Base-by-base conservation (phyloP, 1,140 invertebrate species). In the Apis dorsata region DNA sequence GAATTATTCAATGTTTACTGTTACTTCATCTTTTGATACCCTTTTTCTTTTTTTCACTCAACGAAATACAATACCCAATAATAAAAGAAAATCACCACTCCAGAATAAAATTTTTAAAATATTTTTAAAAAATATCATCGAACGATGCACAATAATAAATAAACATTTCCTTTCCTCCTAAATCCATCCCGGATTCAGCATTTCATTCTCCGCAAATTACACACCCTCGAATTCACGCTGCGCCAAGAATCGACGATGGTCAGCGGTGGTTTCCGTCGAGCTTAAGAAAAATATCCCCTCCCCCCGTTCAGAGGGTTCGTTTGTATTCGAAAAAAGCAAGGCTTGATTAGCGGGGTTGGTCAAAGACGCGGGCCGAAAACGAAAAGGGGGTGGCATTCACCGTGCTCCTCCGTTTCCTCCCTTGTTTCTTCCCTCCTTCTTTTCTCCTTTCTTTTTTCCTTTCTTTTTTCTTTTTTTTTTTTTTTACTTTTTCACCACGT, bases 401-500 rank as follows among this genome's bases (percentile, higher is more conserved):
- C 44, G 59, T 13, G 63, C n/a, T 71, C 34, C 34, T 34, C 4
- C 34, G 34, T 34, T 87, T 91, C 85, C 82, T 83, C 59, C 80
- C 72, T 75, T 83, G 60, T 83, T 80, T 88, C 15, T 19, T 10
- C 15, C 24, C 4, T 1, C 8, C 8, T 2, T 10, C 17, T 2
- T 19, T 4, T 28, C 7, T 15, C 63, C 4, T 15, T 59, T 53
- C 49, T 77, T 49, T 55, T 28, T 75, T 86, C 83, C 66, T 60
- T 49, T 55, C 66, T 81, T 53, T 7, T 0, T 78, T 57, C 51
- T 60, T 60, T 19, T 11, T 44, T 44, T 24, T 55, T 73, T 78
- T 78, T 79, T 80, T 74, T 87, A 91, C 92, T 93, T 92, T 91
- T 91, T 12, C 2, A 19, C 21, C 72, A 92, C 89, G 83, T 92